These are phyloP conservation scores for Dysdera silvatica DNA, from an alignment of 1,140 invertebrate genomes.

Conservation along the genomic window DNA sequence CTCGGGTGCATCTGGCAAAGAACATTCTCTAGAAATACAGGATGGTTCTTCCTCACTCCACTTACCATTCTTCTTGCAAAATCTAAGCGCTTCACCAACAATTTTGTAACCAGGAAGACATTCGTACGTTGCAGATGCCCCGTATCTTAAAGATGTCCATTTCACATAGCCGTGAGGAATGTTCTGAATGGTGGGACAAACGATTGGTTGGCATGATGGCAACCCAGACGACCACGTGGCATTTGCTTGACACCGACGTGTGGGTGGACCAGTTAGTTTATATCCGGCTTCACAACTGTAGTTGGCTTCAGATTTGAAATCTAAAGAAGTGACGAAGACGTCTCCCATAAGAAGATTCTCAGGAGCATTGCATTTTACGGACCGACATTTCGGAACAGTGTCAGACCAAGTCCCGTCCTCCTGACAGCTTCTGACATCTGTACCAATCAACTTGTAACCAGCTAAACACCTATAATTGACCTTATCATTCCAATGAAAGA, in stretches of 20 bases:
- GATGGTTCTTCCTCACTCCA: conserved; percentile 27
- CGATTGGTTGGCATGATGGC: conserved; percentile 37
- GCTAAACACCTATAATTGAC: conserved; percentile 73
- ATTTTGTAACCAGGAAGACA: conserved; percentile 24
- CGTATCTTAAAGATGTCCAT: conserved; percentile 20
- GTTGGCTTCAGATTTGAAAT: conserved; percentile 66
- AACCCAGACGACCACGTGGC: conserved; percentile 71
- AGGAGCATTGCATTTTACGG: conserved; percentile 37
- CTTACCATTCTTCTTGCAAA: conserved; percentile 12
- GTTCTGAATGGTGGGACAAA: conserved; percentile 32
- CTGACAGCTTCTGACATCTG: conserved; percentile 51
- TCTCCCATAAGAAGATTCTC: conserved; percentile 69
- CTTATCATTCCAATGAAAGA: conserved; percentile 48
- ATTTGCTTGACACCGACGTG: conserved; percentile 61
- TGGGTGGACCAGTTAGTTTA: conserved; percentile 56
- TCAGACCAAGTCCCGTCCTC: conserved; percentile 60
- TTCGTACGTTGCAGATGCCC: conserved; percentile 22
- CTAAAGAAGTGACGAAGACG: conserved; percentile 61
- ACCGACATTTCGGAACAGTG: conserved; percentile 68
- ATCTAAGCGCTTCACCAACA: conserved; percentile 12
- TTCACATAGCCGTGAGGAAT: conserved; percentile 22
- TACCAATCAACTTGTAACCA: conserved; percentile 62
- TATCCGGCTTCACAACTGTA: conserved; percentile 75
- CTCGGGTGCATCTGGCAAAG: background rate
- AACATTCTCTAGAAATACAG: conserved; percentile 17